These are phyloP conservation scores for Ceyx cyanopectus DNA, from an alignment of 2,113 vertebrate genomes.

Conservation along the genomic window DNA sequence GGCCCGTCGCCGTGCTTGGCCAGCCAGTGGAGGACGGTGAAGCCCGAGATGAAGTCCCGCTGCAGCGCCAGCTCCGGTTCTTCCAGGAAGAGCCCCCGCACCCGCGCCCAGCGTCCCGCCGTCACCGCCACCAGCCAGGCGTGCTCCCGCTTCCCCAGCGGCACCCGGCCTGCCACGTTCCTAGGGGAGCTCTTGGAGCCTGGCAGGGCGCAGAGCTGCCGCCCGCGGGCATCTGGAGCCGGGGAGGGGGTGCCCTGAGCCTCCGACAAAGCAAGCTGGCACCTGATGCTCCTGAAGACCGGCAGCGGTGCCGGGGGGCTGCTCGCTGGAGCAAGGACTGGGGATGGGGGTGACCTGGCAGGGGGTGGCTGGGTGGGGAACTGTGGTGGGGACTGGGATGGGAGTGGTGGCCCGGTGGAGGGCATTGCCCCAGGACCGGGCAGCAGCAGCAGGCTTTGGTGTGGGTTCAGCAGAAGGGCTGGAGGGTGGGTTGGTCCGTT, in stretches of 20 bases:
- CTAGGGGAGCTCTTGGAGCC: not conserved
- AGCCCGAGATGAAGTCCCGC: slow-evolving; percentile 92
- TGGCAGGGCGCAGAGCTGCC: not conserved
- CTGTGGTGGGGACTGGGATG: not conserved
- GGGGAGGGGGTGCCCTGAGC: slow-evolving; percentile 29
- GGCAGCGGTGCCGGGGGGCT: not conserved
- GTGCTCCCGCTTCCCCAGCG: slow-evolving; percentile 86
- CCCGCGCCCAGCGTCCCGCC: slow-evolving; percentile 81
- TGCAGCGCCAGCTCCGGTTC: slow-evolving; percentile 84
- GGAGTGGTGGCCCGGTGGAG: too few relatives aligned
- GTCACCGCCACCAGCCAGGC: slow-evolving; percentile 90
- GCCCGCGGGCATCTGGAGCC: slow-evolving; percentile 29
- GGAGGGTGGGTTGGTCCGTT: not conserved
- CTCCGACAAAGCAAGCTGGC: slow-evolving; percentile 72
- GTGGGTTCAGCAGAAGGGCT: not conserved
- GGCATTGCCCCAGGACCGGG: not conserved
- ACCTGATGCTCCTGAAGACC: slow-evolving; percentile 76
- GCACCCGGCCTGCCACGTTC: slow-evolving; percentile 35
- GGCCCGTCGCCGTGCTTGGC: slow-evolving; percentile 88
- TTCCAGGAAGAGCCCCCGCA: slow-evolving; percentile 84
- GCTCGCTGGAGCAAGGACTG: not conserved
- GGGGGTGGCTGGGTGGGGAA: not conserved
- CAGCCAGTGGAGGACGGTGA: slow-evolving; percentile 93
- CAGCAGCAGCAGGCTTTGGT: not conserved
- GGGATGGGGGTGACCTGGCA: not conserved